These are phyloP conservation scores for Apocheima hispidaria DNA, from an alignment of 2,888 invertebrate genomes.

Conservation along the genomic window DNA sequence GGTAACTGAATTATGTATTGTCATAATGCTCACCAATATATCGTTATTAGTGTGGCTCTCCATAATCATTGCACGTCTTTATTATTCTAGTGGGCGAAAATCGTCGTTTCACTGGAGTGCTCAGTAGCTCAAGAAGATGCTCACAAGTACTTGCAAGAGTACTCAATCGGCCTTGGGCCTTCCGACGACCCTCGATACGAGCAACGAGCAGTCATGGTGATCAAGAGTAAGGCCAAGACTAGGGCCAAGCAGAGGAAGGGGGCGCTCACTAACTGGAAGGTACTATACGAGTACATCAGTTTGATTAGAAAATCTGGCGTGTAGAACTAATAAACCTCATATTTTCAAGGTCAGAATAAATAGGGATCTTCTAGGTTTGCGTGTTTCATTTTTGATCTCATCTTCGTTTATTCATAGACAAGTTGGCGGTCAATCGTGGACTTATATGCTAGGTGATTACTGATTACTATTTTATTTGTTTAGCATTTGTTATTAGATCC, in stretches of 20 bases:
- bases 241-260: constrained; percentile 98
- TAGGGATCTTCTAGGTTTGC: too few species aligned
- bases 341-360: too few species aligned
- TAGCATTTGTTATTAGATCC: too few species aligned
- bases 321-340: too few species aligned
- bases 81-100: constrained; percentile 96
- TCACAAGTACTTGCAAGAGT: constrained; percentile 96
- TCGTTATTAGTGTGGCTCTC: too few species aligned
- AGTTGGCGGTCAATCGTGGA: too few species aligned
- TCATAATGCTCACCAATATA: too few species aligned
- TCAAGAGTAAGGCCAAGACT: constrained; percentile 98
- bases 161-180: constrained; percentile 96
- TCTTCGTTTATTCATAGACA: too few species aligned
- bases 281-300: constrained; percentile 58
- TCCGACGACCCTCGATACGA: constrained; percentile 94
- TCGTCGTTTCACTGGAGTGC: constrained; percentile 97
- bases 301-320: constrained; percentile 7
- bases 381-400: too few species aligned
- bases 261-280: constrained; percentile 99
- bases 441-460: too few species aligned
- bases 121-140: constrained; percentile 96
- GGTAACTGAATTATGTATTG: too few species aligned
- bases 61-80: not conserved
- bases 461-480: too few species aligned
- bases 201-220: constrained; percentile 98